Conservation (phyloP, 2,888 invertebrate species). For the Thera obeliscata region DNA sequence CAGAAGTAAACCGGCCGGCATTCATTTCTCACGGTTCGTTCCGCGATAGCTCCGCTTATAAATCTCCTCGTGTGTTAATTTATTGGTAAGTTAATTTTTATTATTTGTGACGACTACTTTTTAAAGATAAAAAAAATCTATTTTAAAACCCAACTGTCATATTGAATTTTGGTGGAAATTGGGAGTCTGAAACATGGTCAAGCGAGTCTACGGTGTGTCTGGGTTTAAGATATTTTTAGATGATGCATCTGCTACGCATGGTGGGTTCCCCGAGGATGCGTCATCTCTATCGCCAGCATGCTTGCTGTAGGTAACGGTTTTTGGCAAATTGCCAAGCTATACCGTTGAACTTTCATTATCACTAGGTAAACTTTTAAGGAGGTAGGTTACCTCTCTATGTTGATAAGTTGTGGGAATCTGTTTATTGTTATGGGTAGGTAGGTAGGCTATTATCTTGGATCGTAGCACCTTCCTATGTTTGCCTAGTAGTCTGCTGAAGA, state of each 20-base stretch:
- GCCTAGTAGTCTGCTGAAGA: slow-evolving; percentile 15
- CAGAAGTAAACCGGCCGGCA: slow-evolving; percentile 75
- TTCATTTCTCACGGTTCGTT: slow-evolving; percentile 76
- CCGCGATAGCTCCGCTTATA: slow-evolving; percentile 61
- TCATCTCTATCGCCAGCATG: slow-evolving; percentile 30
- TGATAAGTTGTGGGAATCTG: slow-evolving; percentile 5
- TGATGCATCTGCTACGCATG: slow-evolving; percentile 32
- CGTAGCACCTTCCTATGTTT: neutral
- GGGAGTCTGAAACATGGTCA: slow-evolving; percentile 27
- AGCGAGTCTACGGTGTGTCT: slow-evolving; percentile 43
- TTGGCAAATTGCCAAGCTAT: slow-evolving; percentile 51
- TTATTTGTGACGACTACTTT: neutral
- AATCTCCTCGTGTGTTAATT: slow-evolving; percentile 52
- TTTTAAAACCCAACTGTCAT: neutral
- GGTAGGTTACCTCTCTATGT: neutral
- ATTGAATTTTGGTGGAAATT: neutral
- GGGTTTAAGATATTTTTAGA: slow-evolving; percentile 40
- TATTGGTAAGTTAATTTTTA: slow-evolving; percentile 59
- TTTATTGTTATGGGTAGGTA: slow-evolving; percentile 1
- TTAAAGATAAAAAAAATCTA: neutral
- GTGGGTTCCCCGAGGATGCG: slow-evolving; percentile 35
- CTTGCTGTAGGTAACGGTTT: slow-evolving; percentile 36
- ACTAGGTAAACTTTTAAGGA: slow-evolving; percentile 7
- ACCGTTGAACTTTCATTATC: slow-evolving; percentile 49
- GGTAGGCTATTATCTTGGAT: no score